Evolutionary conservation across 2,797 vertebrate genomes (phyloP).

Genomic region (Crocodylus rhombifer): DNA sequence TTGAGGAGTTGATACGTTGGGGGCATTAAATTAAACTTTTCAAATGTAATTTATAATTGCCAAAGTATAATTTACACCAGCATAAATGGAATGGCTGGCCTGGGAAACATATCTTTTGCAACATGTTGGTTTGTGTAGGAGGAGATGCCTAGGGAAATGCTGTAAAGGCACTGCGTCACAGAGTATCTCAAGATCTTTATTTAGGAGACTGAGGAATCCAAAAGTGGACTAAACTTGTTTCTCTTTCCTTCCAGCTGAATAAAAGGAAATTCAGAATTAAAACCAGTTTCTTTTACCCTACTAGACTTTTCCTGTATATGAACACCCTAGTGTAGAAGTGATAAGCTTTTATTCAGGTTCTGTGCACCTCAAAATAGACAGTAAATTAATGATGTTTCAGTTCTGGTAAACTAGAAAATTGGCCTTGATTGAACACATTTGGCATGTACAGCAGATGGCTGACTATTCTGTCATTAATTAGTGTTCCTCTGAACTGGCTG

Average conservation of each 20-base stretch:
- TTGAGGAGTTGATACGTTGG: background rate
- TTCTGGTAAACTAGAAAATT: background rate
- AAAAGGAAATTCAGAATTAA: background rate
- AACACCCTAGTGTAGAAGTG: background rate
- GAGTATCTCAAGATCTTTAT: background rate
- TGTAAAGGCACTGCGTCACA: background rate
- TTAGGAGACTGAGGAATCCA: accelerated
- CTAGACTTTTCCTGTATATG: accelerated
- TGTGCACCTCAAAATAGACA: background rate
- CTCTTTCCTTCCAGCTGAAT: background rate
- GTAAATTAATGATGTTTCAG: background rate
- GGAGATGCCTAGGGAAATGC: background rate
- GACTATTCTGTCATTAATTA: background rate
- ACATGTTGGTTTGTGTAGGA: accelerated
- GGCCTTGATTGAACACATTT: background rate
- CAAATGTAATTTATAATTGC: accelerated
- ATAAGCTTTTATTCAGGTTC: background rate
- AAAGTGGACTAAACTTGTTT: background rate
- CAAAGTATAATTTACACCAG: background rate
- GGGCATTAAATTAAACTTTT: background rate
- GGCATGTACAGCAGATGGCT: background rate
- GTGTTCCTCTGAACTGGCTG: background rate
- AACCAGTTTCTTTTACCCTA: accelerated
- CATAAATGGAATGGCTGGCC: background rate
- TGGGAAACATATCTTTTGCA: background rate